Evolutionary conservation across 2,797 vertebrate species (phyloP).

Genomic region (Microhierax caerulescens): DNA sequence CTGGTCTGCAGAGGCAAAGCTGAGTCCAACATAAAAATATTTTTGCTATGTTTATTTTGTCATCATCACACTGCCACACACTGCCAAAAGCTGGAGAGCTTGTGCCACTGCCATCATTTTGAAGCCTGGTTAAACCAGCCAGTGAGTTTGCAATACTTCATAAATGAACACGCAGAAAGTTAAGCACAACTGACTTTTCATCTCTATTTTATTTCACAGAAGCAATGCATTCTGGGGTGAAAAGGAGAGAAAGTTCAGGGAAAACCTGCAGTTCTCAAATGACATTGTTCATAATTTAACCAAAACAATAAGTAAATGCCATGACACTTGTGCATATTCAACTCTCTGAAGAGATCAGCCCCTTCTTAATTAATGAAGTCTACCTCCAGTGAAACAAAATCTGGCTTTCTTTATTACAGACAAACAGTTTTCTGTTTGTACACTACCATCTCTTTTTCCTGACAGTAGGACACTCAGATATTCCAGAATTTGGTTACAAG

Average conservation of each 20-base stretch:
- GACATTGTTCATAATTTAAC: neutral
- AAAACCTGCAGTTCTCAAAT: neutral
- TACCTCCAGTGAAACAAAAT: neutral
- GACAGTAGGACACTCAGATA: neutral
- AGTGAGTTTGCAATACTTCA: neutral
- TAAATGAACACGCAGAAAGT: neutral
- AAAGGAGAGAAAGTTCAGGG: neutral
- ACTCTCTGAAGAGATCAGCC: neutral
- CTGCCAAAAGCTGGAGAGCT: neutral
- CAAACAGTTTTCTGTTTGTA: neutral
- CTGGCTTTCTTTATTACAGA: neutral
- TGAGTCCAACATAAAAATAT: neutral
- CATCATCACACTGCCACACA: neutral
- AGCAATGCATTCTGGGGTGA: neutral
- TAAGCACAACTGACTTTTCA: neutral
- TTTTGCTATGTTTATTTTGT: slow-evolving; percentile 2
- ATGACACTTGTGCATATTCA: neutral
- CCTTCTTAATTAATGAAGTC: neutral
- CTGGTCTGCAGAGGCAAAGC: neutral
- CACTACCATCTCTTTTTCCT: neutral
- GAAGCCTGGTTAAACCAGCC: neutral
- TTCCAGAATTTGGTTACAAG: slow-evolving; percentile 21
- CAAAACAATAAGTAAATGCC: neutral
- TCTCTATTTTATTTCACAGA: slow-evolving; percentile 42
- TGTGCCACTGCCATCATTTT: neutral